Base-by-base conservation (phyloP, 2,113 vertebrate genomes). In the Equus przewalskii region DNA sequence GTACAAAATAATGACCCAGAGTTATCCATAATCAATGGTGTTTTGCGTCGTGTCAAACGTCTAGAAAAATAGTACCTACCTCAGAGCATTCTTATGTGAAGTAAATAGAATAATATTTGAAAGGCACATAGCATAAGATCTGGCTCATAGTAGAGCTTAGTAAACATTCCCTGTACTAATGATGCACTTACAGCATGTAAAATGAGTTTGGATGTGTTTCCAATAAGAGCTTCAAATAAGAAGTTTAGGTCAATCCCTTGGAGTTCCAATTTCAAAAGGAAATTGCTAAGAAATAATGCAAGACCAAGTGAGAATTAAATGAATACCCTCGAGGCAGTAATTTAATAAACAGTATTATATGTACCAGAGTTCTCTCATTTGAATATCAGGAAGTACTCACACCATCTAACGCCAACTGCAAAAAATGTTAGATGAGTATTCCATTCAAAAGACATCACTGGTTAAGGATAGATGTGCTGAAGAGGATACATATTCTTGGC, bases 261-360 rank as follows among this genome's bases (percentile, higher is more conserved):
- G 79, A 79, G 10, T 76, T 9, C 60, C 22, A 41, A 79, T 81
- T 94, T 96, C 73, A 96, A 82, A 89, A 46, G 60, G 7, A 93
- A 91, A 91, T 83, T 82, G 6, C 26, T 82, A 18, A 85, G 54
- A 91, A 30, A 78, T 49, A 94, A 94, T 78, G 3, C 8, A 73
- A 26, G n/a, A 41, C 24, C 21, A 62, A 7, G 24, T 33, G 18
- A 84, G 7, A 92, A 91, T 69, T 93, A 93, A 95, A 84, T 79
- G n/a, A 85, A 81, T 81, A 51, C 4, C 4, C 21, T 67, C 26
- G 58, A n/a, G 10, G 54, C 65, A 82, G 24, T 26, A 70, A 91
- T 79, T 90, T 86, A 26, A 51, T 16, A 83, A 75, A 62, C 36
- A 46, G 62, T 36, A 75, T 91, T 51, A 49, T 56, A 58, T 33